Evolutionary conservation across 2,797 vertebrate genomes (phyloP).

Genomic region (Lycodopsis pacificus): DNA sequence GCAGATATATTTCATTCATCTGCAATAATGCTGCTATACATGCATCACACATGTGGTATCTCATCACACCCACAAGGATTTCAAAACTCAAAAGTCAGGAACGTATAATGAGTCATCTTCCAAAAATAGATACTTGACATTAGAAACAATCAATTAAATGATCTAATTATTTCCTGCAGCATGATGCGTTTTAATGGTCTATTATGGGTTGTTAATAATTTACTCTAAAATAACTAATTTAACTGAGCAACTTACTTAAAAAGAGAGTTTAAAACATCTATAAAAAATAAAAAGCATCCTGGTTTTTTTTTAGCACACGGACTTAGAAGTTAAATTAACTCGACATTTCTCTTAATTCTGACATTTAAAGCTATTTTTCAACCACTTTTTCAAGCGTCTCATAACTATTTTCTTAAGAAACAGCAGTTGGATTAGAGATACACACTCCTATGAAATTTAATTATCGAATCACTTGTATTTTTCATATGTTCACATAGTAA

Average conservation of each 20-base stretch:
- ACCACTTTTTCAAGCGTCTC: not conserved
- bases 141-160: not conserved
- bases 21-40: conserved; percentile 8
- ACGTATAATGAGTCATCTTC: not conserved
- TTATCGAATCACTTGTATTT: conserved; percentile 1
- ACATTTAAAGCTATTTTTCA: not conserved
- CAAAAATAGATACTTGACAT: not conserved
- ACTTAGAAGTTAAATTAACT: not conserved
- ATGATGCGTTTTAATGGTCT: conserved; percentile 1
- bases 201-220: conserved; percentile 1
- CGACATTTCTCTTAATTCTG: not conserved
- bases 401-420: not conserved
- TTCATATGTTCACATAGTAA: not conserved
- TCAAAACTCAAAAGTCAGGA: conserved; percentile 5
- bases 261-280: not conserved
- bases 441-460: not conserved
- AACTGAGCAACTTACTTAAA: not conserved
- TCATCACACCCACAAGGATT: conserved; percentile 10
- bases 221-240: not conserved
- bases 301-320: not conserved
- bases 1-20: conserved; percentile 24
- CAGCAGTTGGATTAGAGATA: not conserved
- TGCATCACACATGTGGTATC: not conserved
- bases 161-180: not conserved
- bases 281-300: not conserved